phyloP scores from a whole-genome alignment of 2,888 invertebrate species.

The Cataglyphis altisquamis region DNA sequence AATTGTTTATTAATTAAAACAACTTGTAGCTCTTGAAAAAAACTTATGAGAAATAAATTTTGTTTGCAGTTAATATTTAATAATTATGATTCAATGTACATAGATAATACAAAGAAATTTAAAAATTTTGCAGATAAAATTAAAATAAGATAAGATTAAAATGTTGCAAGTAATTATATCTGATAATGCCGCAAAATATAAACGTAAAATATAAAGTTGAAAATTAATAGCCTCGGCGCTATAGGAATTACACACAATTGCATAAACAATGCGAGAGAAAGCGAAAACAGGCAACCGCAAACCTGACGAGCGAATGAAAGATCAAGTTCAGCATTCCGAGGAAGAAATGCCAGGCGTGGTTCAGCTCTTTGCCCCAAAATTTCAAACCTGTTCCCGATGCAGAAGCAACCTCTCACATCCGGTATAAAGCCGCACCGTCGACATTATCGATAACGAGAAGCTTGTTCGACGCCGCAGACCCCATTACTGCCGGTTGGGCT shows the following conservation, averaged over 20 bases:
- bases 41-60: not conserved
- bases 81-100: not conserved
- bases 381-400: constrained; percentile 64
- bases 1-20: not conserved
- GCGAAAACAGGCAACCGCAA: not conserved
- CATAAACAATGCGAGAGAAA: not conserved
- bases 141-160: no score
- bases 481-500: constrained; percentile 74
- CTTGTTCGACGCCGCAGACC: constrained; percentile 70
- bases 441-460: constrained; percentile 74
- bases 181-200: not conserved
- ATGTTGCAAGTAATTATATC: not conserved
- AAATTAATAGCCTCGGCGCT: not conserved
- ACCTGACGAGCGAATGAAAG: constrained; percentile 40
- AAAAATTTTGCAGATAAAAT: not conserved
- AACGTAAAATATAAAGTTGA: not conserved
- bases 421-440: constrained; percentile 61
- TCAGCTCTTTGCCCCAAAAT: constrained; percentile 61
- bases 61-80: not conserved
- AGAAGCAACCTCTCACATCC: constrained; percentile 67
- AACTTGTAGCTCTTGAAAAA: not conserved
- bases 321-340: constrained; percentile 45
- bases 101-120: not conserved
- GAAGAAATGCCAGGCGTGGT: constrained; percentile 41
- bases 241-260: not conserved